Conservation (phyloP, 1,140 invertebrate genomes). For the Palaemon carinicauda region DNA sequence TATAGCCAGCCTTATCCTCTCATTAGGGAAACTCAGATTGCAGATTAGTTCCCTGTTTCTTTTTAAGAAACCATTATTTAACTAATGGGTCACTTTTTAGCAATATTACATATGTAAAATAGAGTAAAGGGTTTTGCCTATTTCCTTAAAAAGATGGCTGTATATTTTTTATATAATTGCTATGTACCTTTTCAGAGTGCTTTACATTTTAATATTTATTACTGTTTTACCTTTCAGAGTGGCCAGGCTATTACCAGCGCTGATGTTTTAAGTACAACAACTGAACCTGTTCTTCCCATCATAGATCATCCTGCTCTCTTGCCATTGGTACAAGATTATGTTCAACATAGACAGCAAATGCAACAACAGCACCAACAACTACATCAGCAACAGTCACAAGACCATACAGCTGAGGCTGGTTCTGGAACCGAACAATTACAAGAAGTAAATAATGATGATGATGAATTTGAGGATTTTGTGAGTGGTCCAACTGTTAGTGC, state of each 20-base stretch:
- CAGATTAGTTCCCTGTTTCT: too few relatives aligned
- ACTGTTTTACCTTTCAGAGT: background rate
- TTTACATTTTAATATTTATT: background rate
- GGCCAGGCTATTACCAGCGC: constrained; percentile 12
- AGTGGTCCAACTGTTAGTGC: background rate
- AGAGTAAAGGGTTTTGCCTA: too few relatives aligned
- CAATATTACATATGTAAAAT: too few relatives aligned
- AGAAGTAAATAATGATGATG: constrained; percentile 18
- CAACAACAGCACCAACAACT: background rate
- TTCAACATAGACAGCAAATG: constrained; percentile 29
- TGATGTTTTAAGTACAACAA: background rate
- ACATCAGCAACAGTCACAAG: background rate
- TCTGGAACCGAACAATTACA: background rate
- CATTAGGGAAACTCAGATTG: too few relatives aligned
- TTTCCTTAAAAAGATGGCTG: too few relatives aligned
- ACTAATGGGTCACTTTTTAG: too few relatives aligned
- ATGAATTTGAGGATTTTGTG: constrained; percentile 58
- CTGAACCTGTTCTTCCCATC: constrained; percentile 30
- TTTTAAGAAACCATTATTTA: too few relatives aligned
- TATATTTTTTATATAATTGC: too few relatives aligned
- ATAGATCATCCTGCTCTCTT: constrained; percentile 47
- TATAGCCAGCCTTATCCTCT: too few relatives aligned
- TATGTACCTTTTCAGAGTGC: too few relatives aligned
- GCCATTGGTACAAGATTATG: constrained; percentile 43
- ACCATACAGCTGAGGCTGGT: background rate